A percentile compares a stretch with the other conserved stretches of the same genome.
Evolutionary conservation across 2,888 invertebrate species (phyloP).

Genomic region (Teleogryllus oceanicus): DNA sequence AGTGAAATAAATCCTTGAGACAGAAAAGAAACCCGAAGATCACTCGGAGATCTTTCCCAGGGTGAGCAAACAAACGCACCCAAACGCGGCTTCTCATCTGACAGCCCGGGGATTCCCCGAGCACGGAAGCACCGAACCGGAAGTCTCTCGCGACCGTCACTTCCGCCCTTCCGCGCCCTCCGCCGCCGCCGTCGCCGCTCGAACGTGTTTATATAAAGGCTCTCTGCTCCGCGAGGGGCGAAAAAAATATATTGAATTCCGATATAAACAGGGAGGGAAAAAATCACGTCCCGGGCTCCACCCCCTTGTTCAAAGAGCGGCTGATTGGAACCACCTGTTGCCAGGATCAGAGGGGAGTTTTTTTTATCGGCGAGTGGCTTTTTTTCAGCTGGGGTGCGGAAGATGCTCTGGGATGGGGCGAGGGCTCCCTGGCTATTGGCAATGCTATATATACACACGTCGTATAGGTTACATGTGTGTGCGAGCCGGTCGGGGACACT

Average conservation of each 20-base stretch:
- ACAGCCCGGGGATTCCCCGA: too few relatives aligned
- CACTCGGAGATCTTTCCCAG: too few relatives aligned
- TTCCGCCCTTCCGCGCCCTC: neutral
- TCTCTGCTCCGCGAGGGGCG: neutral
- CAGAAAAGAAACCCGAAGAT: too few relatives aligned
- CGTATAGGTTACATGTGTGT: neutral
- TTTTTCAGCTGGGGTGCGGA: slow-evolving; percentile 1
- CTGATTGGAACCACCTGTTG: slow-evolving; percentile 18
- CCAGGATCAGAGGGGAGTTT: slow-evolving; percentile 6
- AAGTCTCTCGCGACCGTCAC: neutral
- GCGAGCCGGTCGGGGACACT: slow-evolving; percentile 6
- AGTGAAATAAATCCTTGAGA: too few relatives aligned
- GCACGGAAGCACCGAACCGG: neutral
- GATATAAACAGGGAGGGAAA: neutral
- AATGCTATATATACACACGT: neutral
- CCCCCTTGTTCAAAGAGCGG: neutral
- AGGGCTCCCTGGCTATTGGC: neutral
- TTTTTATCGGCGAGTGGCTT: slow-evolving; percentile 9
- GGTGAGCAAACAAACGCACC: too few relatives aligned
- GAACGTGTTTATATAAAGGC: neutral
- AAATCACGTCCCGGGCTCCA: neutral
- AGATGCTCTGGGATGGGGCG: neutral
- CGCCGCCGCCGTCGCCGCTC: neutral
- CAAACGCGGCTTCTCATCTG: too few relatives aligned
- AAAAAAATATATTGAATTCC: slow-evolving; percentile 12